phyloP scores from a whole-genome alignment of 2,888 invertebrate species.

The Lordiphosa fenestrarum region DNA sequence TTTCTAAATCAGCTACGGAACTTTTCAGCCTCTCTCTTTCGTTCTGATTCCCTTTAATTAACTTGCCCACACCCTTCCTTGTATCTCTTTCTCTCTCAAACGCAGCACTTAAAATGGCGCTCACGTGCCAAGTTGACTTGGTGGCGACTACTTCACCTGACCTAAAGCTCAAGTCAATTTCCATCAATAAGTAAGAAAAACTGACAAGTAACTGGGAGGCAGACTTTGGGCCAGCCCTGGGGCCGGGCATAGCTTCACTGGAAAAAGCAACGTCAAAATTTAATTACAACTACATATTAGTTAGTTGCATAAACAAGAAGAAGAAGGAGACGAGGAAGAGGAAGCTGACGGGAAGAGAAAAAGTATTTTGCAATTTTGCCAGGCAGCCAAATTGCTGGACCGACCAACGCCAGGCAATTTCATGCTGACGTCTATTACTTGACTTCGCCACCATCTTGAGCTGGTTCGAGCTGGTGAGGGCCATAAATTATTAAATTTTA shows the following conservation, averaged over 20 bases:
- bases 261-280: slow-evolving; percentile 50
- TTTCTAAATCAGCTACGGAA: no score
- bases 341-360: slow-evolving; percentile 10
- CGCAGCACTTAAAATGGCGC: no score
- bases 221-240: no score
- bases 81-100: no score
- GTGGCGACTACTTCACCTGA: no score
- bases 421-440: slow-evolving; percentile 67
- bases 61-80: no score
- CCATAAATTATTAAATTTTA: slow-evolving; percentile 76
- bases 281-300: slow-evolving; percentile 71
- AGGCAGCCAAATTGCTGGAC: slow-evolving; percentile 51
- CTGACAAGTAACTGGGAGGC: no score
- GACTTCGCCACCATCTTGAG: slow-evolving; percentile 15
- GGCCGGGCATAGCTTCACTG: slow-evolving; percentile 1
- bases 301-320: slow-evolving; percentile 54
- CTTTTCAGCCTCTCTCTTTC: no score
- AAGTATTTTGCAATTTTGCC: slow-evolving; percentile 50
- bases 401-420: slow-evolving; percentile 60
- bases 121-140: no score
- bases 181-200: no score
- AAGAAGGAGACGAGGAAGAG: not conserved
- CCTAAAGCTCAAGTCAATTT: no score
- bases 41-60: no score
- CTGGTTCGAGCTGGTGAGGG: slow-evolving; percentile 10